Conservation (phyloP, 2,888 invertebrate species). For the Drosophila mayaguana region DNA sequence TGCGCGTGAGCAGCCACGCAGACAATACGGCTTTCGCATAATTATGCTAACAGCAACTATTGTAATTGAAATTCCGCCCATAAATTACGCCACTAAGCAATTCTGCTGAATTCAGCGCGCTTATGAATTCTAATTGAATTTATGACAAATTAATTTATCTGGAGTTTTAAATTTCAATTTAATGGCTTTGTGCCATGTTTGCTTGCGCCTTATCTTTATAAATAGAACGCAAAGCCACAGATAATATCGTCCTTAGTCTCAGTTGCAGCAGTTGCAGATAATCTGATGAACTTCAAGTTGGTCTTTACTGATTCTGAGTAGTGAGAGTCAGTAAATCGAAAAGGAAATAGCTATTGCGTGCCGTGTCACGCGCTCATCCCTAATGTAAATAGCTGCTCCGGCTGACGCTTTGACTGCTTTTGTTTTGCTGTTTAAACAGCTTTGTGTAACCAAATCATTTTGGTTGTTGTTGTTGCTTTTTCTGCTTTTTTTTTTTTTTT, state of each 20-base stretch:
- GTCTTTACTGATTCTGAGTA: not conserved
- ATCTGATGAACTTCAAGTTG: not conserved
- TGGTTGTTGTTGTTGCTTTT: not conserved
- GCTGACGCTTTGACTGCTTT: conserved; percentile 15
- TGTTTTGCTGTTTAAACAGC: conserved; percentile 41
- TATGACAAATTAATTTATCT: conserved; percentile 7
- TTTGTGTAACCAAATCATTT: conserved; percentile 55
- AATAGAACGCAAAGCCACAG: not conserved
- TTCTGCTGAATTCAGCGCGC: conserved; percentile 17
- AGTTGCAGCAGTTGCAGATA: not conserved
- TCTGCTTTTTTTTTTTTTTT: not conserved
- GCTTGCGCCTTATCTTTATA: not conserved
- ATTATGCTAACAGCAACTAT: conserved; percentile 25
- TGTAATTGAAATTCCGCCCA: conserved; percentile 21
- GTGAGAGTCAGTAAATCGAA: not conserved
- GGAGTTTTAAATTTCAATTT: not conserved
- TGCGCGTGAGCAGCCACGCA: not conserved
- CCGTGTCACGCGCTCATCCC: conserved; percentile 34
- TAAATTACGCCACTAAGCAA: conserved; percentile 16
- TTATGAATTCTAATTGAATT: conserved; percentile 2
- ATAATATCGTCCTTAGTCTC: not conserved
- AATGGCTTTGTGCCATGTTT: not conserved
- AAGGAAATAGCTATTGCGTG: not conserved
- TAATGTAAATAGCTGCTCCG: conserved; percentile 24
- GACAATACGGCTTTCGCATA: conserved; percentile 16